Percentiles rank a stretch among this genome's conserved stretches.
These are phyloP conservation scores for Drosophila bipectinata DNA, from an alignment of 1,140 invertebrate species.

Conservation along the genomic window DNA sequence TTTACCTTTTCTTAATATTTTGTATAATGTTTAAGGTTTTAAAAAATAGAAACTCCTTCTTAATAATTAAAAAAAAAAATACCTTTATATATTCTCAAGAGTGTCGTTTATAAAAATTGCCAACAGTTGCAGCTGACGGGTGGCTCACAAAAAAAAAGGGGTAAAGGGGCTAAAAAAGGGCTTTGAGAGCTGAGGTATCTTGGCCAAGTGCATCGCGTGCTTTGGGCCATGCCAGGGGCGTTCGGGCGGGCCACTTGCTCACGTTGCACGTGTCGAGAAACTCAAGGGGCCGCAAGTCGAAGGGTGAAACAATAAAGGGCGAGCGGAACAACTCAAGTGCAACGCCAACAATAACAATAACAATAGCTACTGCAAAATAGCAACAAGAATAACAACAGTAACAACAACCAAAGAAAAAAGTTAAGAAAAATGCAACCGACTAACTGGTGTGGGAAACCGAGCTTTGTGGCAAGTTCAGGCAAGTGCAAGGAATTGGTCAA, in stretches of 20 bases:
- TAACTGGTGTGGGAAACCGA: slow-evolving; percentile 40
- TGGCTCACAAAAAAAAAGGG: slow-evolving; percentile 1
- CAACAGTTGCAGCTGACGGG: slow-evolving; percentile 69
- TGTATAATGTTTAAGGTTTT: too few relatives aligned
- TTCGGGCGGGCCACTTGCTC: slow-evolving; percentile 47
- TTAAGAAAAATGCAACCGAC: slow-evolving; percentile 31
- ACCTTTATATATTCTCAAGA: not conserved
- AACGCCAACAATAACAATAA: slow-evolving; percentile 47
- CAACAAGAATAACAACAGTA: slow-evolving; percentile 2
- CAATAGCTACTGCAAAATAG: slow-evolving; percentile 36
- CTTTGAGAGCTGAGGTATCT: slow-evolving; percentile 36
- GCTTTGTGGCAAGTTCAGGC: slow-evolving; percentile 15
- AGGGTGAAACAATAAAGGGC: slow-evolving; percentile 46
- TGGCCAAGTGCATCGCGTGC: slow-evolving; percentile 82
- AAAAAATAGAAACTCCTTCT: not conserved
- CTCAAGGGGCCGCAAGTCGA: slow-evolving; percentile 30
- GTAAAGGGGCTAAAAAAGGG: slow-evolving; percentile 17
- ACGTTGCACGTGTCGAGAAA: slow-evolving; percentile 55
- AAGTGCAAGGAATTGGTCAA: slow-evolving; percentile 56
- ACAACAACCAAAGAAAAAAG: slow-evolving; percentile 6
- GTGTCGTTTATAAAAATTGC: slow-evolving; percentile 49
- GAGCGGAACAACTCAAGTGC: slow-evolving; percentile 61
- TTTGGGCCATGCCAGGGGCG: slow-evolving; percentile 50
- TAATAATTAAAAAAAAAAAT: not conserved
- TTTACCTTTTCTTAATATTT: too few relatives aligned